phyloP scores from a whole-genome alignment of 2,888 invertebrate genomes.

The Heliconius cydno region DNA sequence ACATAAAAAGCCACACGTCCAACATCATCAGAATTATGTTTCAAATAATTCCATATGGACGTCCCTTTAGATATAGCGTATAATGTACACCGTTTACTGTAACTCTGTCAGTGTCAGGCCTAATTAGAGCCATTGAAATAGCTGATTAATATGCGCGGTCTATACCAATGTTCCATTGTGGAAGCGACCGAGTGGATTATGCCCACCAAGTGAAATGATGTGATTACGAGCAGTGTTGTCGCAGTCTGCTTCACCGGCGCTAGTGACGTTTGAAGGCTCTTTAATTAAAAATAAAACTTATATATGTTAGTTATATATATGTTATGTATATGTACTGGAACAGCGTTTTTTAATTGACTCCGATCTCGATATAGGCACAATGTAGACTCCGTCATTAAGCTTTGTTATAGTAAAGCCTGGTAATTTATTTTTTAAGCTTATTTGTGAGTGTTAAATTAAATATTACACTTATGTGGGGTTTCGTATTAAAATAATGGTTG shows the following conservation, averaged over 20 bases:
- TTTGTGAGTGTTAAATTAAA: neutral
- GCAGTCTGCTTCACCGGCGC: constrained; percentile 35
- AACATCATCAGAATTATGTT: neutral
- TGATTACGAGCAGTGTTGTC: constrained; percentile 67
- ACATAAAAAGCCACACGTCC: neutral
- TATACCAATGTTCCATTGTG: constrained; percentile 73
- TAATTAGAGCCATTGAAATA: constrained; percentile 81
- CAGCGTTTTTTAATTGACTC: constrained; percentile 36
- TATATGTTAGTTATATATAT: constrained; percentile 16
- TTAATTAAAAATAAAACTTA: constrained; percentile 39
- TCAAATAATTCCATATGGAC: constrained; percentile 28
- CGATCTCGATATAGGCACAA: constrained; percentile 24
- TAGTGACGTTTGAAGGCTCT: constrained; percentile 40
- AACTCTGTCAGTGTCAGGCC: constrained; percentile 78
- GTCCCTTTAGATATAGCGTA: constrained; percentile 45
- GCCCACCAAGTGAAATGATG: constrained; percentile 66
- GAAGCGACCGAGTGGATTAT: constrained; percentile 65
- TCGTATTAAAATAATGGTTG: neutral
- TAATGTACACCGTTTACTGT: constrained; percentile 66
- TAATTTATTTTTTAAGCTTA: constrained; percentile 18
- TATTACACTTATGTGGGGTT: neutral
- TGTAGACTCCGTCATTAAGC: constrained; percentile 23
- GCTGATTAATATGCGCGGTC: constrained; percentile 80
- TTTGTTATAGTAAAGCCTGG: neutral
- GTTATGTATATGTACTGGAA: neutral